phyloP scores from a whole-genome alignment of 2,113 vertebrate genomes.

The Anarrhichthys ocellatus region DNA sequence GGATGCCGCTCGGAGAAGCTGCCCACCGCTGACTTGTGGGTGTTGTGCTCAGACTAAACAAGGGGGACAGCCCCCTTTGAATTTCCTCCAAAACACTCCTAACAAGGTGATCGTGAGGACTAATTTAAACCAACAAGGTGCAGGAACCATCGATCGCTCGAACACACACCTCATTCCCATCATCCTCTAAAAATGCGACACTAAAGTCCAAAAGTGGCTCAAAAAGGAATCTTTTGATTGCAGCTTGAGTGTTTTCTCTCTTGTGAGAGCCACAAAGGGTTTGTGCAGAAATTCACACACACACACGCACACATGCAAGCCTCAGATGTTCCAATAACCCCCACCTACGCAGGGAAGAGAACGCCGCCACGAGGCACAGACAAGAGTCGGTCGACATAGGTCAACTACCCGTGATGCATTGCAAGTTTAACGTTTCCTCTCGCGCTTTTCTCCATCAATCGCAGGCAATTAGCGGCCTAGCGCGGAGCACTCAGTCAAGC shows the following conservation, averaged over 20 bases:
- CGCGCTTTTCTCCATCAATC: constrained; percentile 61
- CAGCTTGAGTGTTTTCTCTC: constrained; percentile 26
- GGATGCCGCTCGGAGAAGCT: constrained; percentile 37
- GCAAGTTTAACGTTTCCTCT: constrained; percentile 54
- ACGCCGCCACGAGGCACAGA: constrained; percentile 41
- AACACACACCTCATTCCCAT: constrained; percentile 1
- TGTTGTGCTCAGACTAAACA: constrained; percentile 54
- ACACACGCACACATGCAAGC: neutral
- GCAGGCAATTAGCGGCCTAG: constrained; percentile 62
- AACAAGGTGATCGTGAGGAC: constrained; percentile 43
- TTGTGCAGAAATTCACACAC: constrained; percentile 3
- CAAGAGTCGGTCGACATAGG: constrained; percentile 40
- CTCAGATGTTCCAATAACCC: constrained; percentile 24
- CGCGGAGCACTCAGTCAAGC: constrained; percentile 50
- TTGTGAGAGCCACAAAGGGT: constrained; percentile 18
- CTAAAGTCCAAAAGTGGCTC: neutral
- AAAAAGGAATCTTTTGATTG: constrained; percentile 33
- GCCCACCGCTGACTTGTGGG: constrained; percentile 35
- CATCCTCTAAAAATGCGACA: constrained; percentile 11
- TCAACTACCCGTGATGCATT: constrained; percentile 63
- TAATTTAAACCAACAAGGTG: constrained; percentile 40
- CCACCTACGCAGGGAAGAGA: constrained; percentile 26
- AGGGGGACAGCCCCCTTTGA: constrained; percentile 11
- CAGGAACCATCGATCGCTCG: neutral
- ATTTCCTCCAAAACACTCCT: neutral